These are phyloP conservation scores for Leptogaster cylindrica DNA, from an alignment of 2,888 invertebrate species.

Conservation along the genomic window DNA sequence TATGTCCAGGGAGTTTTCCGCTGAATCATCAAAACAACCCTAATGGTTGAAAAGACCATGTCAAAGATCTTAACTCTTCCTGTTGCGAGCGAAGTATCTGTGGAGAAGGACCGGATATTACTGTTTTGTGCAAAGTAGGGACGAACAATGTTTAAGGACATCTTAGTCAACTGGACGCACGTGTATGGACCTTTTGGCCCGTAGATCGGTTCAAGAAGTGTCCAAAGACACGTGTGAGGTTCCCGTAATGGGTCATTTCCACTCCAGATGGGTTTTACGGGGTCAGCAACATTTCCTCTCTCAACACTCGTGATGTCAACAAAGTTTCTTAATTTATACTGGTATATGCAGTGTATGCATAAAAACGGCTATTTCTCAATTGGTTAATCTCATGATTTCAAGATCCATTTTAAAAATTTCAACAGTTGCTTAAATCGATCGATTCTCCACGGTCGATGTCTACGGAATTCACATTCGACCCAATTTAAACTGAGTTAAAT, in stretches of 20 bases:
- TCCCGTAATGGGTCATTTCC: conserved; percentile 31
- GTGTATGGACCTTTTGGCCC: conserved; percentile 25
- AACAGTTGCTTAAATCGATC: conserved; percentile 28
- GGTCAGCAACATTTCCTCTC: too few species aligned
- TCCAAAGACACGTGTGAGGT: conserved; percentile 27
- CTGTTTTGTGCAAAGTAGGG: conserved; percentile 7
- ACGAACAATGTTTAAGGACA: conserved; percentile 12
- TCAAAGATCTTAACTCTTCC: conserved; percentile 32
- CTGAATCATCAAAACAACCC: conserved; percentile 39
- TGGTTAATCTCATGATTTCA: too few species aligned
- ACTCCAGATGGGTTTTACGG: background rate
- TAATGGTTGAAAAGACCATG: conserved; percentile 27
- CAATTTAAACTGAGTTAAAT: conserved; percentile 35
- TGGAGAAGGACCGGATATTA: conserved; percentile 17
- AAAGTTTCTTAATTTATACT: too few species aligned
- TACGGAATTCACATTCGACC: conserved; percentile 14
- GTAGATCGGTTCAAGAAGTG: conserved; percentile 10
- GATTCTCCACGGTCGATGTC: conserved; percentile 7
- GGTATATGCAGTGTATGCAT: too few species aligned
- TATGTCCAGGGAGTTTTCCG: conserved; percentile 5
- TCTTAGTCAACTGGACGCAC: conserved; percentile 25
- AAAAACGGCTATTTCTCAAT: too few species aligned
- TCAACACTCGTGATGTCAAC: too few species aligned
- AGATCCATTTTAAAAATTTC: background rate
- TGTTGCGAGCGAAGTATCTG: conserved; percentile 2